Conservation (phyloP, 2,888 invertebrate genomes). For the Merodon equestris region DNA sequence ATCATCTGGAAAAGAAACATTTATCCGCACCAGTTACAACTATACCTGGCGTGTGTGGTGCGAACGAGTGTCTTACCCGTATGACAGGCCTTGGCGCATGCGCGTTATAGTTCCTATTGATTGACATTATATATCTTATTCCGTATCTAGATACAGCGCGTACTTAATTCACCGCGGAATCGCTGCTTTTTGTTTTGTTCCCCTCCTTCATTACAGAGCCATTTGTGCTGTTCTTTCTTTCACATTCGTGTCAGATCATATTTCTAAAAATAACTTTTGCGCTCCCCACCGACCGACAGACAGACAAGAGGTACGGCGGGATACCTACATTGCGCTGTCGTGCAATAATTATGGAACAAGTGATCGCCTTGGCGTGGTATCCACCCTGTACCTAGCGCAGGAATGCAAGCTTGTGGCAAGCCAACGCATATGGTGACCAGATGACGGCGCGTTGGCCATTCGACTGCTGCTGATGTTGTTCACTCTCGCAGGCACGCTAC, state of each 20-base stretch:
- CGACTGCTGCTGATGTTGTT: conserved; percentile 47
- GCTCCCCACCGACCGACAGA: conserved; percentile 4
- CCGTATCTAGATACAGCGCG: conserved; percentile 3
- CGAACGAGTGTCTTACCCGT: conserved; percentile 7
- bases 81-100: conserved; percentile 38
- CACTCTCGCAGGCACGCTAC: conserved; percentile 7
- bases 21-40: conserved; percentile 58
- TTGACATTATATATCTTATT: conserved; percentile 57
- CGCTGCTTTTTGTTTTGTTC: conserved; percentile 13
- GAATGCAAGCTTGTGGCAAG: conserved; percentile 26
- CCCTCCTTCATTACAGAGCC: no score
- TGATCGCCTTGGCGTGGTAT: conserved; percentile 26
- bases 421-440: conserved; percentile 57
- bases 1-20: conserved; percentile 64
- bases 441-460: conserved; percentile 46
- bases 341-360: conserved; percentile 27
- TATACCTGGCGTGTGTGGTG: no score
- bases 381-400: no score
- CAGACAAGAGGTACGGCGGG: conserved; percentile 5
- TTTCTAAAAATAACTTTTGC: conserved; percentile 65
- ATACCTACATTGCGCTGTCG: no score
- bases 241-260: conserved; percentile 42
- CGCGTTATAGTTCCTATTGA: conserved; percentile 65
- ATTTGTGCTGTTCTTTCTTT: no score
- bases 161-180: conserved; percentile 15